Conservation (phyloP, 53 echinoderm and acorn worm species). For the Actinopyga echinites region DNA sequence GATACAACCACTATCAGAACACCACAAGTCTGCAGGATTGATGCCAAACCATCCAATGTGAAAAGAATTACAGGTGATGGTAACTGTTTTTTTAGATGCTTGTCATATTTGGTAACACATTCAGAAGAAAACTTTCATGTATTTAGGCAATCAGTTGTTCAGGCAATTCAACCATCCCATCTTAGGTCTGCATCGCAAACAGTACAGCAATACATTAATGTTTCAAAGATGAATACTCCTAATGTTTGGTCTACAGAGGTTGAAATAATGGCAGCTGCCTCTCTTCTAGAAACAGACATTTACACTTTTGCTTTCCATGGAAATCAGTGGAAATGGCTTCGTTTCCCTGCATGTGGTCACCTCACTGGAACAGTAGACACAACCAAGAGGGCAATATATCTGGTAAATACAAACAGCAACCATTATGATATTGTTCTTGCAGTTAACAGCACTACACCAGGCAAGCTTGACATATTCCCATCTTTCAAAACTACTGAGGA, state of each 20-base stretch:
- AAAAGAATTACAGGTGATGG: conserved; percentile 3
- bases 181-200: not conserved
- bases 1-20: not conserved
- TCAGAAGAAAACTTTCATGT: conserved; percentile 1
- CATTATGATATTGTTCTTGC: not conserved
- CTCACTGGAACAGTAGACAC: not conserved
- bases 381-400: not conserved
- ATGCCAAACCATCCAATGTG: not conserved
- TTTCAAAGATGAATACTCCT: conserved; percentile 6
- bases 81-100: conserved; percentile 32
- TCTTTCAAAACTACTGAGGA: too few relatives aligned
- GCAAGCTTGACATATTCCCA: not conserved
- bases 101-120: conserved; percentile 10
- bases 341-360: not conserved
- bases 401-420: too few relatives aligned
- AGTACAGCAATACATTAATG: conserved; percentile 12
- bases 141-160: not conserved
- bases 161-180: not conserved
- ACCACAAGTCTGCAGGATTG: not conserved
- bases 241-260: too few relatives aligned
- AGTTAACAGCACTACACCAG: not conserved
- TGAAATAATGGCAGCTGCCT: conserved; percentile 21
- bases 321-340: conserved; percentile 5
- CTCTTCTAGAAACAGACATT: not conserved
- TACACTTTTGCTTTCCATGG: not conserved